Evolutionary conservation across 2,888 invertebrate genomes (phyloP).

Genomic region (Drosophila cognata): DNA sequence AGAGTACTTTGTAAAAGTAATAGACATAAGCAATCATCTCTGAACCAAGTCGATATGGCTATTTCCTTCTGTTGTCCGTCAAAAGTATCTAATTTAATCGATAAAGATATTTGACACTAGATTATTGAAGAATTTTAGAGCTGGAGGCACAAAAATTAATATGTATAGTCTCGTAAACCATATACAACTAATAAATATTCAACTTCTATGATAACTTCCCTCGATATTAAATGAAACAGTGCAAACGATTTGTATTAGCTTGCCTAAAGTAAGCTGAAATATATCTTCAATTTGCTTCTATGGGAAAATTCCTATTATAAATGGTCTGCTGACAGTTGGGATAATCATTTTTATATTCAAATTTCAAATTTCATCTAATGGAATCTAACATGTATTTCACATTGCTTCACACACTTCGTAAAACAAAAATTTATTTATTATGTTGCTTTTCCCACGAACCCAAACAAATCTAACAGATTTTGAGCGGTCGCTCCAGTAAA

Average conservation of each 20-base stretch:
- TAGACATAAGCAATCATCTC: background rate
- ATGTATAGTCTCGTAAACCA: background rate
- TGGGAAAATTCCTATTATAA: background rate
- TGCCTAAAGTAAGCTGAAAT: background rate
- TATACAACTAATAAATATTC: background rate
- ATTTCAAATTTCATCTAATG: background rate
- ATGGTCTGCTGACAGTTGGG: background rate
- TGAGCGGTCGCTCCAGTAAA: background rate
- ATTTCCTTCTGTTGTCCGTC: background rate
- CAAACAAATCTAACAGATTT: slow-evolving; percentile 2
- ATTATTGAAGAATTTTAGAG: background rate
- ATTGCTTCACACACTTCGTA: background rate
- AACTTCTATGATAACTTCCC: no score
- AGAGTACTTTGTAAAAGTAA: background rate
- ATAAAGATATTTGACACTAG: no score
- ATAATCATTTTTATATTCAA: background rate
- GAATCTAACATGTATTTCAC: background rate
- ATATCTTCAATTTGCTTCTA: background rate
- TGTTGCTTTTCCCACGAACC: background rate
- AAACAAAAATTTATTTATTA: background rate
- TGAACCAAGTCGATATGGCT: background rate
- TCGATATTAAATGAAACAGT: background rate
- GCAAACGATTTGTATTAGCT: background rate
- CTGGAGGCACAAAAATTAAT: no score
- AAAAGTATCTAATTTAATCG: background rate